Evolutionary conservation across 2,113 vertebrate genomes (phyloP).

Genomic region (Oncorhynchus masou): DNA sequence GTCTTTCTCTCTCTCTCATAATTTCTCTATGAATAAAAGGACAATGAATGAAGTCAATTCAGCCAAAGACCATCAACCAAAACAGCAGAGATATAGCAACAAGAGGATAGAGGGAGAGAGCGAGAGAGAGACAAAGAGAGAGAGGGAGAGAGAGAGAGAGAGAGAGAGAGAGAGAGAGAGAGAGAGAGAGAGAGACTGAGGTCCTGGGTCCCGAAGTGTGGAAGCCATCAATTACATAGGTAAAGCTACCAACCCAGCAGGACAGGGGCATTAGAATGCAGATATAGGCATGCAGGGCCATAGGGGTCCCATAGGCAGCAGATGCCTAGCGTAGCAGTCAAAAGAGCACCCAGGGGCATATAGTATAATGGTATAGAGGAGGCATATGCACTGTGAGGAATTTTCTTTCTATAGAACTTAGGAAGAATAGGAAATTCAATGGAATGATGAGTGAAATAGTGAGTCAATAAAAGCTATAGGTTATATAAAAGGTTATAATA

Average conservation of each 20-base stretch:
- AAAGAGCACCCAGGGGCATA: constrained; percentile 60
- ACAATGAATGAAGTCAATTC: background rate
- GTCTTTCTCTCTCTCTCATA: constrained; percentile 56
- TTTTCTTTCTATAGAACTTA: constrained; percentile 39
- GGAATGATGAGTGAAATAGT: constrained; percentile 66
- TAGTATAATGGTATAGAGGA: constrained; percentile 27
- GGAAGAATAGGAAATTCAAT: constrained; percentile 66
- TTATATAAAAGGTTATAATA: constrained; percentile 27
- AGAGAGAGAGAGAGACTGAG: constrained; percentile 15
- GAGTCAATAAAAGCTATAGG: constrained; percentile 55
- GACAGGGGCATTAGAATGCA: constrained; percentile 77
- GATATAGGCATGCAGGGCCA: constrained; percentile 60
- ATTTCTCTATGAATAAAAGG: constrained; percentile 61
- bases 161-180: background rate
- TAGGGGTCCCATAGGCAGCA: constrained; percentile 58
- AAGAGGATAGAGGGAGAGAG: constrained; percentile 55
- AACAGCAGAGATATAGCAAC: constrained; percentile 75
- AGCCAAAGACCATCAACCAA: constrained; percentile 25
- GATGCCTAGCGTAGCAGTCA: constrained; percentile 77
- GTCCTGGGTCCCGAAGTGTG: constrained; percentile 73
- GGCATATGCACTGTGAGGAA: constrained; percentile 71
- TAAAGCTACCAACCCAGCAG: constrained; percentile 80
- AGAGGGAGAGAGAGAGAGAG: constrained; percentile 25
- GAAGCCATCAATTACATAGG: constrained; percentile 79
- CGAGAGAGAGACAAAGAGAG: constrained; percentile 46